Evolutionary conservation across 2,888 invertebrate genomes (phyloP), one percentile per base, ranked within the genome.

Genomic region (Psylliodes chrysocephalus): DNA sequence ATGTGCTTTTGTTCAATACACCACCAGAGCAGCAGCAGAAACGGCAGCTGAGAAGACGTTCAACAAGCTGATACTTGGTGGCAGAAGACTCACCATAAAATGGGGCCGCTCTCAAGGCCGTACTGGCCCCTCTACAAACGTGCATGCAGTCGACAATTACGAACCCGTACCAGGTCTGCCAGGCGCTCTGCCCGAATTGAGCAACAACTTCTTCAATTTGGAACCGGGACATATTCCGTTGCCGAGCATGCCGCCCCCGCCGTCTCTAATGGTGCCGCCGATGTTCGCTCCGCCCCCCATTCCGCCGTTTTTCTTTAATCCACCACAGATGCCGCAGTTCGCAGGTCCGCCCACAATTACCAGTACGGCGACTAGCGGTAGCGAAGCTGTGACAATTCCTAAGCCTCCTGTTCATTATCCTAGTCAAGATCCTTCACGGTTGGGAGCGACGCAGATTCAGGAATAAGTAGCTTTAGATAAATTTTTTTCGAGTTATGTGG

Each of bases 1-100:
- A 77, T 98, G 98, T 84, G 96, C 97, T 0, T 99, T 99, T 81
- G 93, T 99, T 1, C 97, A 98, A 79, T 99, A 95, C 82, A 97
- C 98, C 0, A 91, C 92, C 4, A 86, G 99, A 60, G 85, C 87
- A 51, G 92, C 97, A 0, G 95, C 98, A 0, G 99, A 99, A 82
- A 86, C 91, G 70, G 98, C 98, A 0, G 96, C 96, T 0, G 96
- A 97, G 74, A 92, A 94, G 78, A 95, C 96, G 0, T 99, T 98
- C 81, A 98, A 98, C 80, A 95, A 98, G 77, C 84, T 98, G 25
- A 90, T 91, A 38, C 69, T 82, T 30, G 92, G 93, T 30, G 95
- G 95, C 0, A 88, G 96, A 68, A 87, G 97, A 49, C 86, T 98
- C 1, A 95, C 95, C n/a, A 96, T 99, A 68, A 96, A 98, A 79